phyloP scores from a whole-genome alignment of 2,113 vertebrate genomes.

The Thamnophis sirtalis region DNA sequence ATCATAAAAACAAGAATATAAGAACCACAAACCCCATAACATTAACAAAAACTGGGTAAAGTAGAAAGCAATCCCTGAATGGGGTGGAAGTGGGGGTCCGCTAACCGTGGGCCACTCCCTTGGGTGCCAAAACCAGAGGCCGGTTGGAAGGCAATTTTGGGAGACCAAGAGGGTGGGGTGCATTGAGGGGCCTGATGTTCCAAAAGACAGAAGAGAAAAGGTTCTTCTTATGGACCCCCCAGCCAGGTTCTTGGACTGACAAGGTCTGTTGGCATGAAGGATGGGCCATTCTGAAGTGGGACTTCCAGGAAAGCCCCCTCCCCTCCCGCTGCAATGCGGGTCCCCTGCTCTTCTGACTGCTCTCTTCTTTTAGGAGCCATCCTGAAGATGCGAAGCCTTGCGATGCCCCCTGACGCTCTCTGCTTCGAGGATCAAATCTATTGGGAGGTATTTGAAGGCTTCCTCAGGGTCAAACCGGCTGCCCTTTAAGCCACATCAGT shows the following conservation, averaged over 20 bases:
- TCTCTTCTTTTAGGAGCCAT: conserved; percentile 69
- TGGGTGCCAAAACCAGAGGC: no score
- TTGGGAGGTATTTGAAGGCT: conserved; percentile 76
- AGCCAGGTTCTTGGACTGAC: neutral
- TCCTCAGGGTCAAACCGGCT: no score
- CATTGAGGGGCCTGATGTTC: neutral
- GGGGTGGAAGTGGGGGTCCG: neutral
- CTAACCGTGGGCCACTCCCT: no score
- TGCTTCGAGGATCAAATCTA: conserved; percentile 73
- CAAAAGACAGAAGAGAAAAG: neutral
- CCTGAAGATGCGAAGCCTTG: conserved; percentile 71
- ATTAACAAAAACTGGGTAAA: neutral
- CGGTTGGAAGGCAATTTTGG: no score
- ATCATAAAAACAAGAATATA: neutral
- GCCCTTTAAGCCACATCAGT: neutral
- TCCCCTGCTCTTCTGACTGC: neutral
- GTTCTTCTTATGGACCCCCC: neutral
- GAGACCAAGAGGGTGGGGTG: neutral
- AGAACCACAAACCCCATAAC: neutral
- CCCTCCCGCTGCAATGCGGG: neutral
- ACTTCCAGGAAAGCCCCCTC: neutral
- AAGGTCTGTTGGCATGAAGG: neutral
- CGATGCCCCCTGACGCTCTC: conserved; percentile 61
- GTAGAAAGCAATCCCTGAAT: neutral
- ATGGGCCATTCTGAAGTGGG: neutral